Evolutionary conservation across 2,113 vertebrate species (phyloP).

Genomic region (Ginglymostoma cirratum): DNA sequence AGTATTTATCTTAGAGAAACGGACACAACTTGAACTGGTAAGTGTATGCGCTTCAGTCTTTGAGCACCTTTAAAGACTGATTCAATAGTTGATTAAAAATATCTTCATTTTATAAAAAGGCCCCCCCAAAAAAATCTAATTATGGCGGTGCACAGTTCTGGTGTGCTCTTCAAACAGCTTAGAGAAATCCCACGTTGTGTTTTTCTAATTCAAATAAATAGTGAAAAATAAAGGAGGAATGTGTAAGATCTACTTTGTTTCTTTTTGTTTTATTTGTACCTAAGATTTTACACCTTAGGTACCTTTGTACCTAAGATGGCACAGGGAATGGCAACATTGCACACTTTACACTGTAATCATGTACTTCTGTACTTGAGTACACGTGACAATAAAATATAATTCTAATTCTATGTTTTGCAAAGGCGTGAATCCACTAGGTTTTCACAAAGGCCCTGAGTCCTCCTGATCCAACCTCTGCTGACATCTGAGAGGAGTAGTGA

Average conservation of each 20-base stretch:
- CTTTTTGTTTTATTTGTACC: too few relatives aligned
- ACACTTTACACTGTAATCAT: too few relatives aligned
- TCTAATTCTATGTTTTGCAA: background rate
- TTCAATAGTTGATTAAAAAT: background rate
- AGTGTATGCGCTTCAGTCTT: background rate
- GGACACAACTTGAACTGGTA: background rate
- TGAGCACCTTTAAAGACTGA: background rate
- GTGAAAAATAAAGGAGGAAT: conserved; percentile 14
- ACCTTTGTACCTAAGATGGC: too few relatives aligned
- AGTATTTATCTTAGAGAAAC: background rate
- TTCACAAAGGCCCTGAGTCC: background rate
- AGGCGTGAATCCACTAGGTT: background rate
- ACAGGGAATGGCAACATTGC: too few relatives aligned
- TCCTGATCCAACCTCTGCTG: background rate
- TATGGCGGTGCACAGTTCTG: background rate
- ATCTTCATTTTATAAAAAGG: background rate
- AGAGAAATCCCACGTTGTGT: background rate
- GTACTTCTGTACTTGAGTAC: too few relatives aligned
- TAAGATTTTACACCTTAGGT: too few relatives aligned
- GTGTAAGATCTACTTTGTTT: background rate
- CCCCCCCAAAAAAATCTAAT: background rate
- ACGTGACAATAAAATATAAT: too few relatives aligned
- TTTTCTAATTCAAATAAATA: background rate
- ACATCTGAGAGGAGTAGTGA: background rate
- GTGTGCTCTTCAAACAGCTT: background rate